Evolutionary conservation across 2,113 vertebrate genomes (phyloP), one percentile per base, ranked within the genome.

Genomic region (Quiscalus mexicanus): DNA sequence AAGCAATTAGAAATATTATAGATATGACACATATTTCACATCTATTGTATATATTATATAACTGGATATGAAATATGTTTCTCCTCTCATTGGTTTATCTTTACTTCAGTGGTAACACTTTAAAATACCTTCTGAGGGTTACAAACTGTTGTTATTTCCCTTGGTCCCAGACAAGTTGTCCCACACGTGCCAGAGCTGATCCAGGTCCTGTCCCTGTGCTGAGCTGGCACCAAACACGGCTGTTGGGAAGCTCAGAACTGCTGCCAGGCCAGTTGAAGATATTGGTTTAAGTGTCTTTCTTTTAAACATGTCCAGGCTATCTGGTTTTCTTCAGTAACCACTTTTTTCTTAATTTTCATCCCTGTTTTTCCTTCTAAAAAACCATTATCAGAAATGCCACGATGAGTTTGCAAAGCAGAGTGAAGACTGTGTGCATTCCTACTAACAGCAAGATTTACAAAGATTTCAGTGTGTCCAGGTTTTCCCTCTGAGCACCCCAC

Each of bases 201-300:
- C 2, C 1, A 2, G 23, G 22, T 71, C n/a, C 64, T 24, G 35
- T 47, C 27, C 41, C 67, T 56, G 59, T 2, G 12, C 42, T 58
- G 77, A 73, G 63, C 53, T 44, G 45, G 30, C 7, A 27, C 15
- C 87, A 63, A 13, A 23, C 12, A 5, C 0, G 0, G 60, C 27
- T 91, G 4, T 24, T 55, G 85, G 65, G 6, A 7, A 45, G 58
- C 65, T 68, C 65, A 15, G 65, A 68, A 12, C 25, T 44, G 82
- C 9, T 68, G 69, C 50, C 59, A 44, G 55, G 10, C n/a, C 59
- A 41, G 24, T 7, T 6, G 22, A 21, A 69, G 22, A 19, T 3
- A 5, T 8, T 35, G 42, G 17, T 67, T 65, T 64, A 35, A 12
- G 5, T 5, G 6, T 9, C 44, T 64, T n/a, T 44, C 42, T 76